Evolutionary conservation across 2,888 invertebrate genomes (phyloP), one percentile per base, ranked within the genome.

Genomic region (Embidobia sp.): DNA sequence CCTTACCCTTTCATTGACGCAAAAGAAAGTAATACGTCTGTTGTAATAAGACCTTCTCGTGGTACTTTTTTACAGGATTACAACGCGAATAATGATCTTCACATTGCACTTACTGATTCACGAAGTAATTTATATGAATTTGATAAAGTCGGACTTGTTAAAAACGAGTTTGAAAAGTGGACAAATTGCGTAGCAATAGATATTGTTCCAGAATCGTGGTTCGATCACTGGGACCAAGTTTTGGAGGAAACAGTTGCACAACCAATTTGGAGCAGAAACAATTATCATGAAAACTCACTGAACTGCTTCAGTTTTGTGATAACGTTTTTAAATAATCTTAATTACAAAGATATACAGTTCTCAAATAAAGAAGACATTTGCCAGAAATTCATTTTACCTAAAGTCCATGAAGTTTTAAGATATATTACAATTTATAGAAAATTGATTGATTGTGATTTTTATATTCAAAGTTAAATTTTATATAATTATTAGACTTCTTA

Each of bases 291-390:
- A 90, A 93, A 93, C 77, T 91, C 91, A 40, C 93, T 95, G 90
- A 97, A 97, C 89, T 97, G 97, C 87, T 97, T 96, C 85, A 94
- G 94, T 40, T 97, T 97, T 90, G 95, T 97, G 6, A 90, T 97
- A 72, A 93, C 94, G 27, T 97, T 97, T 89, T 90, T 97, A 61
- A 92, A 93, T 84, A 92, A 93, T 33, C 91, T 97, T 10, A 93
- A 93, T 80, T 94, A 94, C 84, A 42, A 59, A 1, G 69, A 82
- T 40, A 26, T 85, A 5, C 70, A 72, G 44, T 87, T 85, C 72
- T 40, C 61, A 13, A 81, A 74, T 16, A 89, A 89, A 78, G 85
- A 85, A 73, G 77, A 84, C 18, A 95, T 97, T 90, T 97, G 96
- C 86, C 93, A 94, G 87, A 93, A 93, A 84, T 95, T 94, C 89